Base-by-base conservation (phyloP, 2,888 invertebrate species). In the Gastrophysa polygoni region DNA sequence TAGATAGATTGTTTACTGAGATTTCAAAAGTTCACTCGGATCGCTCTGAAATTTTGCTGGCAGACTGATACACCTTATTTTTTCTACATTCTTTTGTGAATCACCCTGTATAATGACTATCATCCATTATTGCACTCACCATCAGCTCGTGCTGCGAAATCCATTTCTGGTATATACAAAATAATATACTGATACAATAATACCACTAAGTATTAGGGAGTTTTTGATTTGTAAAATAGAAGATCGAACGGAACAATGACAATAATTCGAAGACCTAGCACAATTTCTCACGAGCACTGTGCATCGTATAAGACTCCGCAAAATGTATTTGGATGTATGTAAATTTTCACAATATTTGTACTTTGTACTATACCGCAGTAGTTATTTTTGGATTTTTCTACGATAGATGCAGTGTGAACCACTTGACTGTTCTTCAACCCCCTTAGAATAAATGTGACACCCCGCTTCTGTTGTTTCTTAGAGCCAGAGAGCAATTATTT, bases 401-500 rank as follows among this genome's bases (percentile, higher is more conserved):
- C 44, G 50, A 51, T 62, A 52, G 50, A 54, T 61, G 61, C 50
- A 46, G 58, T 21, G 34, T 54, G 64, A 58, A 62, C 60, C 65
- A 62, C 43, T 50, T 32, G 44, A 20, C 16, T 47, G 61, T 56
- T 57, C 44, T 50, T 32, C 38, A 43, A 51, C 50, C 50, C 46
- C 28, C 49, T 38, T 63, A 63, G 59, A 32, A 43, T 62, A 50
- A 59, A 57, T 61, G 61, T 61, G 48, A 47, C 46, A 49, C 57
- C 34, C 59, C 21, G 66, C 66, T 67, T 67, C 14, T 16, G 28
- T 59, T 52, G 50, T 63, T 61, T 64, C 60, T 64, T 64, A 56
- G 61, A 49, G 59, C 63, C 14, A 54, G 51, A 17, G 46, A 48
- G 29, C 52, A 52, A 58, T 34, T 14, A 58, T 34, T 63, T 61